These are phyloP conservation scores for Parazoanthus atlanticus DNA, from an alignment of 92 coral and sea anemone genomes.

Conservation along the genomic window DNA sequence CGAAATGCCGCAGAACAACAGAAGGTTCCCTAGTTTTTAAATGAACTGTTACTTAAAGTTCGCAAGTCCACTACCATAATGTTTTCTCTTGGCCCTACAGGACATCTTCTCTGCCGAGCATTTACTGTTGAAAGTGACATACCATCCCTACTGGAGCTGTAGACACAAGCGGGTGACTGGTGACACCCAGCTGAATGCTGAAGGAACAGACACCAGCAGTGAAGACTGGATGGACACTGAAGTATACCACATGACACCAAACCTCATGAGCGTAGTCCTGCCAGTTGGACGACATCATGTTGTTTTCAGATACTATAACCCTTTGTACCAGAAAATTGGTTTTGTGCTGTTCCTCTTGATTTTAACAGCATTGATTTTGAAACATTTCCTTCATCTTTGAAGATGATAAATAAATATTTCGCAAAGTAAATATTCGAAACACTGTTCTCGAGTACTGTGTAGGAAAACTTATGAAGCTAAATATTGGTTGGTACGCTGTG, in stretches of 20 bases:
- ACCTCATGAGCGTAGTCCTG: constrained; percentile 71
- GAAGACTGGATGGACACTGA: constrained; percentile 60
- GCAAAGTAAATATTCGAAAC: not conserved
- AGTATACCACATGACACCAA: constrained; percentile 80
- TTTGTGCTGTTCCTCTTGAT: constrained; percentile 55
- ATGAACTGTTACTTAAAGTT: no score
- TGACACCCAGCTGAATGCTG: not conserved
- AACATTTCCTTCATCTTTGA: not conserved
- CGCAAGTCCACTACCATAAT: not conserved
- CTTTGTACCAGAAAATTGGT: constrained; percentile 75
- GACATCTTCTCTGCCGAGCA: constrained; percentile 63
- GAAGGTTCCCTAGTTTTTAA: no score
- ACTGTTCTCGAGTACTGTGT: not conserved
- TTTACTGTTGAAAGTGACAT: constrained; percentile 77
- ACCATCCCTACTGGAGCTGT: constrained; percentile 85
- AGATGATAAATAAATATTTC: not conserved
- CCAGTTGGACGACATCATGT: constrained; percentile 77
- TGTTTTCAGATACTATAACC: constrained; percentile 65
- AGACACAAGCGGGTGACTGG: constrained; percentile 41
- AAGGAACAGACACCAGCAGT: constrained; percentile 47
- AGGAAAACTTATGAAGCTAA: not conserved
- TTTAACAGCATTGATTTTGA: constrained; percentile 26
- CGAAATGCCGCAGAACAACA: no score
- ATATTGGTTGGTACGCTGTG: not conserved
- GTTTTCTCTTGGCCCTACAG: constrained; percentile 32